Evolutionary conservation across 1,140 invertebrate species (phyloP).

Genomic region (Thalassaphorura encarpata): DNA sequence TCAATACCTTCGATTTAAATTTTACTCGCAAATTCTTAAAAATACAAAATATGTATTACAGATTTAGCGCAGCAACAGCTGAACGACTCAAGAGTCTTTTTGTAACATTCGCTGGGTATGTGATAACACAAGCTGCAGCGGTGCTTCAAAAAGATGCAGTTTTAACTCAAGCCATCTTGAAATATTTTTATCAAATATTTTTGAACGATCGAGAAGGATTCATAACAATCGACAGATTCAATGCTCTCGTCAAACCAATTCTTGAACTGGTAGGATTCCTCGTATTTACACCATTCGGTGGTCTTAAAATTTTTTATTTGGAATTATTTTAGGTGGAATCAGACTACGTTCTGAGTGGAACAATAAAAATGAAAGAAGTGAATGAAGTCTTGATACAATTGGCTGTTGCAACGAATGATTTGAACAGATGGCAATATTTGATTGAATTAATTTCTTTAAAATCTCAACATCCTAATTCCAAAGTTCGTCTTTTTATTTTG

Average conservation of each 20-base stretch:
- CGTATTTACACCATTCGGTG: background rate
- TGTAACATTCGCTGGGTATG: conserved; percentile 73
- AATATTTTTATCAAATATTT: conserved; percentile 32
- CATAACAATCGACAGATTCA: conserved; percentile 29
- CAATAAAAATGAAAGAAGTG: conserved; percentile 19
- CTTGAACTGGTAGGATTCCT: conserved; percentile 26
- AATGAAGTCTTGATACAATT: conserved; percentile 25
- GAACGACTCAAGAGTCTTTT: conserved; percentile 77
- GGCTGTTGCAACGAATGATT: conserved; percentile 28
- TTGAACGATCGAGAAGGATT: conserved; percentile 31
- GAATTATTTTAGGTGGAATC: conserved; percentile 24
- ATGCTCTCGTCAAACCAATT: conserved; percentile 23
- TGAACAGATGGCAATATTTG: conserved; percentile 32
- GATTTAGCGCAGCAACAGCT: conserved; percentile 39
- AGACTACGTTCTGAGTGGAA: conserved; percentile 11
- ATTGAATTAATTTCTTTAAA: conserved; percentile 26
- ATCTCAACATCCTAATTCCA: conserved; percentile 14
- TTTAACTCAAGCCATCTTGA: conserved; percentile 21
- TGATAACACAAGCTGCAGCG: conserved; percentile 65
- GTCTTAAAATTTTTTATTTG: background rate
- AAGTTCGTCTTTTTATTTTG: conserved; percentile 45
- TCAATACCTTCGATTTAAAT: conserved; percentile 8
- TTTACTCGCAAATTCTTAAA: background rate
- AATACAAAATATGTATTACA: conserved; percentile 22
- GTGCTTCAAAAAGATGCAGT: conserved; percentile 45